Conservation (phyloP, 2,797 vertebrate genomes). For the Hydrophis major region DNA sequence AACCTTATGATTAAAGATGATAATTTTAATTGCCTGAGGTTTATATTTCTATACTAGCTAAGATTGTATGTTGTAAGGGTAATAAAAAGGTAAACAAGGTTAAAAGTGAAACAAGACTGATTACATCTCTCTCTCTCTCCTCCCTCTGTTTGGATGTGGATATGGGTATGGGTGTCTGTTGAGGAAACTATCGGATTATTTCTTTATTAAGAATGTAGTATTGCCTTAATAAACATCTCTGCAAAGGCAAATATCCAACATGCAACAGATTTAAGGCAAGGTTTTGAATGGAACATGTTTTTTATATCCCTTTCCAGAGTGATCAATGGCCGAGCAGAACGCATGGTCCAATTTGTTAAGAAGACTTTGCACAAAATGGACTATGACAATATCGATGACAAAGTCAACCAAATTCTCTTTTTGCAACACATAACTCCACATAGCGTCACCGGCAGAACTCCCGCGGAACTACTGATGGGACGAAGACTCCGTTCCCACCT, state of each 20-base stretch:
- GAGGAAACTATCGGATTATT: neutral
- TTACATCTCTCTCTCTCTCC: neutral
- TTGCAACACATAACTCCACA: no score
- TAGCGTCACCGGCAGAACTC: no score
- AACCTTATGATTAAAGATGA: neutral
- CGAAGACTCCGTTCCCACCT: no score
- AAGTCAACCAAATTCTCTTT: no score
- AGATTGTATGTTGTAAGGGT: neutral
- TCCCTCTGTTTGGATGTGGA: no score
- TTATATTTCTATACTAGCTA: neutral
- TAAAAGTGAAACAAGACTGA: neutral
- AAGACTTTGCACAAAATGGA: no score
- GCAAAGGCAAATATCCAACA: neutral
- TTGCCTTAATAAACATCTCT: neutral
- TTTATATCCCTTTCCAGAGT: constrained; percentile 55
- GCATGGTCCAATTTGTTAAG: no score
- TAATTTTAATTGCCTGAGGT: neutral
- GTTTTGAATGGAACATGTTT: neutral
- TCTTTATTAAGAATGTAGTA: neutral
- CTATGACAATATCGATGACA: no score
- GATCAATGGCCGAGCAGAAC: constrained; percentile 44
- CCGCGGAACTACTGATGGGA: no score
- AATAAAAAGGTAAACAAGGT: neutral
- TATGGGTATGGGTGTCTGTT: neutral
- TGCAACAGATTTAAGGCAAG: neutral